Conservation (phyloP, 2,113 vertebrate genomes). For the Danionella cerebrum region DNA sequence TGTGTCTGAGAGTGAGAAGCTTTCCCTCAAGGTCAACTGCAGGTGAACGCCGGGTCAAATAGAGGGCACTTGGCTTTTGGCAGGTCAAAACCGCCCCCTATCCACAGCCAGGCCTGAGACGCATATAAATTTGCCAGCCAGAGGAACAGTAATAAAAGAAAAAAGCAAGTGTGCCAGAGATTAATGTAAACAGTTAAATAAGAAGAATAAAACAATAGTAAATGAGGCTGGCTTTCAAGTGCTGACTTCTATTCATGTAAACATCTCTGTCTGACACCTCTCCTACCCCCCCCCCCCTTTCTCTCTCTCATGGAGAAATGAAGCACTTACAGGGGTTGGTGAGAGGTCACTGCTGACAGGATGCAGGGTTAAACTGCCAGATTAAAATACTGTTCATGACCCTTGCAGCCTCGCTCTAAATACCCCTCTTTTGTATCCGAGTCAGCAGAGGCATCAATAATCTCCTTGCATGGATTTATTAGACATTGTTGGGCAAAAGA, state of each 20-base stretch:
- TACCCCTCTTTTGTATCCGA: slow-evolving; percentile 93
- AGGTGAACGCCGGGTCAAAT: slow-evolving; percentile 92
- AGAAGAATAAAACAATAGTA: slow-evolving; percentile 1
- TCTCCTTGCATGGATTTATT: slow-evolving; percentile 89
- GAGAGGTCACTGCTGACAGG: slow-evolving; percentile 99
- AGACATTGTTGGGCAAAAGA: slow-evolving; percentile 77
- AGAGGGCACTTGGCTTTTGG: slow-evolving; percentile 82
- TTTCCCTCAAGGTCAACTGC: slow-evolving; percentile 95
- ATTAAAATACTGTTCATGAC: slow-evolving; percentile 99
- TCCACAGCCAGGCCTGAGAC: slow-evolving; percentile 61
- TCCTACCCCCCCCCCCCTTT: slow-evolving; percentile 63
- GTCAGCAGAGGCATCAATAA: slow-evolving; percentile 86
- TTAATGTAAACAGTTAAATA: slow-evolving; percentile 20
- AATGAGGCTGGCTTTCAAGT: slow-evolving; percentile 78
- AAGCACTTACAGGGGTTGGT: slow-evolving; percentile 95
- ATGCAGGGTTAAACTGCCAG: slow-evolving; percentile 98
- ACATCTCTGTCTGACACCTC: slow-evolving; percentile 93
- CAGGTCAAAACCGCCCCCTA: slow-evolving; percentile 91
- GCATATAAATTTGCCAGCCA: slow-evolving; percentile 83
- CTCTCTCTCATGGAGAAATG: slow-evolving; percentile 78
- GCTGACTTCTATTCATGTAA: slow-evolving; percentile 98
- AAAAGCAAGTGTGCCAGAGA: slow-evolving; percentile 42
- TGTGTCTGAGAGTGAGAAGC: slow-evolving; percentile 61
- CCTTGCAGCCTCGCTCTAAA: slow-evolving; percentile 90
- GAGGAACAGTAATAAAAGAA: slow-evolving; percentile 81